Evolutionary conservation across 2,113 vertebrate genomes (phyloP).

Genomic region (Pseudorasbora parva): DNA sequence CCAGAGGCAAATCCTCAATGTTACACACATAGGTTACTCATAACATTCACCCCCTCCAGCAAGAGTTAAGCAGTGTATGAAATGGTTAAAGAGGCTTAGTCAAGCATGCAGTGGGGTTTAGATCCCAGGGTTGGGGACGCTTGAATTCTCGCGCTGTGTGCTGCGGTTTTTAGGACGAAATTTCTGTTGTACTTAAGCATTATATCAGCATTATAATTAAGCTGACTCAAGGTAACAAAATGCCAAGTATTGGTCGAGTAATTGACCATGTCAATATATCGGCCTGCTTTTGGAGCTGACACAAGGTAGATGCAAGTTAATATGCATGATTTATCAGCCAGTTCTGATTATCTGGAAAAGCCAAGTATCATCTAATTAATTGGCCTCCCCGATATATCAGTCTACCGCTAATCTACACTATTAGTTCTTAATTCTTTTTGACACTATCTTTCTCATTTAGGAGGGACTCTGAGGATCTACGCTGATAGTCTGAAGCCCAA

Average conservation of each 20-base stretch:
- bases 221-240: too few species aligned
- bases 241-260: too few species aligned
- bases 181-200: too few species aligned
- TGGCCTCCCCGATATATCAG: neutral
- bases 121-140: neutral
- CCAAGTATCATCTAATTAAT: slow-evolving; percentile 2
- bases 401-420: neutral
- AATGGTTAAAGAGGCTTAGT: slow-evolving; percentile 28
- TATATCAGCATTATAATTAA: neutral
- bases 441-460: slow-evolving; percentile 65
- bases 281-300: neutral
- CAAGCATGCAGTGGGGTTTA: neutral
- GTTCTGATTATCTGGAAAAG: neutral
- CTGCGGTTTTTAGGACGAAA: neutral
- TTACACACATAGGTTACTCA: slow-evolving; percentile 25
- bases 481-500: slow-evolving; percentile 97
- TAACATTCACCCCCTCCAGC: neutral
- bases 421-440: neutral
- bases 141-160: slow-evolving; percentile 9
- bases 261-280: neutral
- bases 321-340: neutral
- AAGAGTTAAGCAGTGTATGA: slow-evolving; percentile 14
- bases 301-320: neutral
- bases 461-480: slow-evolving; percentile 94
- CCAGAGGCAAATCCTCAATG: slow-evolving; percentile 3